Conservation (phyloP, 2,113 vertebrate species). For the Macquaria australasica region DNA sequence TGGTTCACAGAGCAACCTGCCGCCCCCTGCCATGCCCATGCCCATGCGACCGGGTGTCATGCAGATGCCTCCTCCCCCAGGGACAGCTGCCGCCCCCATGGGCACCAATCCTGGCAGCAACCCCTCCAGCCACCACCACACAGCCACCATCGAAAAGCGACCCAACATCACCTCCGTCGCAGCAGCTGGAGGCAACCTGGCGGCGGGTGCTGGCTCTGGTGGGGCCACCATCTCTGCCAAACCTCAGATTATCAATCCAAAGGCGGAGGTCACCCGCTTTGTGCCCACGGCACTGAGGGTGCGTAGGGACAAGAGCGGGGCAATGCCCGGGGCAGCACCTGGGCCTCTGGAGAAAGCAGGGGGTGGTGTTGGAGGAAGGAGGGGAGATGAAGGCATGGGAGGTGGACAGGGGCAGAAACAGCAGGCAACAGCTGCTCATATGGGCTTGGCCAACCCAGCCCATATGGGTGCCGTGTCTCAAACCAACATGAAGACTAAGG, state of each 20-base stretch:
- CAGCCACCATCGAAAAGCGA: slow-evolving; percentile 86
- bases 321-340: slow-evolving; percentile 31
- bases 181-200: slow-evolving; percentile 56
- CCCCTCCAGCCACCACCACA: slow-evolving; percentile 72
- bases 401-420: slow-evolving; percentile 80
- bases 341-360: slow-evolving; percentile 69
- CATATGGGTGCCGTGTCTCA: slow-evolving; percentile 84
- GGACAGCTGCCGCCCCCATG: slow-evolving; percentile 66
- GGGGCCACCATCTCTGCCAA: slow-evolving; percentile 97
- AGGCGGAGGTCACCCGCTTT: slow-evolving; percentile 96
- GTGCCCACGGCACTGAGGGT: slow-evolving; percentile 96
- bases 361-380: slow-evolving; percentile 81
- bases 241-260: slow-evolving; percentile 98
- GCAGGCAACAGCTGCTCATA: slow-evolving; percentile 74
- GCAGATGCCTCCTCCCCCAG: slow-evolving; percentile 86
- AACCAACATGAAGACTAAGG: slow-evolving; percentile 95
- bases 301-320: slow-evolving; percentile 89
- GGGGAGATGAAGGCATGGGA: slow-evolving; percentile 80
- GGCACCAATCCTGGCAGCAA: slow-evolving; percentile 56
- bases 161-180: slow-evolving; percentile 82
- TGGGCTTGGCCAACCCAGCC: slow-evolving; percentile 79
- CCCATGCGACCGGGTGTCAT: slow-evolving; percentile 79
- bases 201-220: slow-evolving; percentile 47
- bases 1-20: slow-evolving; percentile 71
- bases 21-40: slow-evolving; percentile 78